A percentile compares a stretch with the other conserved stretches of the same genome.
phyloP scores from a whole-genome alignment of 1,140 invertebrate genomes.

The Eufriesea mexicana region DNA sequence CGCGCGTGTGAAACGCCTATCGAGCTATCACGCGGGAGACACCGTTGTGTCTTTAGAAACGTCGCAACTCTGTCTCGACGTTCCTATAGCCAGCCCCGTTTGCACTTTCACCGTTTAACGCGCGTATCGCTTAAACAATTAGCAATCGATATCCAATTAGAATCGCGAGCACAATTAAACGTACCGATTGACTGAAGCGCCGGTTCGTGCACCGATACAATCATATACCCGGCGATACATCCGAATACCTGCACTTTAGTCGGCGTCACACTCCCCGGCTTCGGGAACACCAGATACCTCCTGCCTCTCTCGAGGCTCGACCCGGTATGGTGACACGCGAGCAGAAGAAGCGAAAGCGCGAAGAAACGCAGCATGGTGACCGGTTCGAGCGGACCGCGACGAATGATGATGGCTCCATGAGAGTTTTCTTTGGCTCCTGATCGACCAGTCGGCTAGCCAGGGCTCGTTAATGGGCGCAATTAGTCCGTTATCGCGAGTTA shows the following conservation, averaged over 20 bases:
- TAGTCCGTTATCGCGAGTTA: slow-evolving; percentile 45
- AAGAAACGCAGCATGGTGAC: background rate
- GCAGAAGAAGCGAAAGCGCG: background rate
- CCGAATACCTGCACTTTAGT: slow-evolving; percentile 78
- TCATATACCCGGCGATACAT: background rate
- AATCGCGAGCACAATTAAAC: slow-evolving; percentile 13
- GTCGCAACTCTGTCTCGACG: background rate
- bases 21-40: background rate
- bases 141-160: slow-evolving; percentile 28
- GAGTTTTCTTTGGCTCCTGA: background rate
- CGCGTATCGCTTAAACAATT: slow-evolving; percentile 19
- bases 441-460: too few relatives aligned
- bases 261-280: slow-evolving; percentile 31
- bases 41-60: slow-evolving; percentile 28
- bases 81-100: too few relatives aligned
- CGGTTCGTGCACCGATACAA: slow-evolving; percentile 15
- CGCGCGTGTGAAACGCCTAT: background rate
- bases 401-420: background rate
- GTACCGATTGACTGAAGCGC: background rate
- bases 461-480: slow-evolving; percentile 50
- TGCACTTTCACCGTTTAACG: background rate
- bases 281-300: slow-evolving; percentile 77
- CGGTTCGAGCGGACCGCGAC: too few relatives aligned
- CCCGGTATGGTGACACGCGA: background rate
- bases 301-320: slow-evolving; percentile 53